Evolutionary conservation across 2,888 invertebrate genomes (phyloP).

Genomic region (Tipula confusa): DNA sequence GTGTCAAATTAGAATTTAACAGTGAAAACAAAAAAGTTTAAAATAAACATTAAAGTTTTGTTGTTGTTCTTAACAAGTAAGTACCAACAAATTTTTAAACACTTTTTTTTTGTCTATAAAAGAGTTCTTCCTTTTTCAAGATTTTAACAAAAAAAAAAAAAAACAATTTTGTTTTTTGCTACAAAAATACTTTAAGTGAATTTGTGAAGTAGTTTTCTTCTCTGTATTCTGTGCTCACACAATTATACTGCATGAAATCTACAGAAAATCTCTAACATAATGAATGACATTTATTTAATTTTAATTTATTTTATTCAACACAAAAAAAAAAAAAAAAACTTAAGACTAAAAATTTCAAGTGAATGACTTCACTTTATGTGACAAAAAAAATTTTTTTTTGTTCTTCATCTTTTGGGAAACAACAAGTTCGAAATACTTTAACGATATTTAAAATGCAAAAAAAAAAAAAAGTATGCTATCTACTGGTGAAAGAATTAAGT

Average conservation of each 20-base stretch:
- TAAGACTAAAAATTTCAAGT: not conserved
- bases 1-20: slow-evolving; percentile 25
- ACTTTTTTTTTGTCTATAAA: not conserved
- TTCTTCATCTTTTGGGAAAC: slow-evolving; percentile 9
- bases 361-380: slow-evolving; percentile 1
- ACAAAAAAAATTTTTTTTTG: not conserved
- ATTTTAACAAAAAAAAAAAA: not conserved
- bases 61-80: not conserved
- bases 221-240: not conserved
- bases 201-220: not conserved
- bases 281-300: slow-evolving; percentile 25
- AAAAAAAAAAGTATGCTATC: no score
- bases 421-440: not conserved
- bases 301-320: slow-evolving; percentile 12
- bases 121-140: not conserved
- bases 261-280: slow-evolving; percentile 12
- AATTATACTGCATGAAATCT: slow-evolving; percentile 5
- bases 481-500: not conserved
- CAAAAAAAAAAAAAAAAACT: not conserved
- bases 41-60: not conserved
- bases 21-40: not conserved
- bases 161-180: not conserved
- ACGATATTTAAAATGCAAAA: no score
- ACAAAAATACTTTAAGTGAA: not conserved
- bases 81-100: not conserved